Evolutionary conservation across 1,140 invertebrate species (phyloP).

Genomic region (Drosophila hydei): DNA sequence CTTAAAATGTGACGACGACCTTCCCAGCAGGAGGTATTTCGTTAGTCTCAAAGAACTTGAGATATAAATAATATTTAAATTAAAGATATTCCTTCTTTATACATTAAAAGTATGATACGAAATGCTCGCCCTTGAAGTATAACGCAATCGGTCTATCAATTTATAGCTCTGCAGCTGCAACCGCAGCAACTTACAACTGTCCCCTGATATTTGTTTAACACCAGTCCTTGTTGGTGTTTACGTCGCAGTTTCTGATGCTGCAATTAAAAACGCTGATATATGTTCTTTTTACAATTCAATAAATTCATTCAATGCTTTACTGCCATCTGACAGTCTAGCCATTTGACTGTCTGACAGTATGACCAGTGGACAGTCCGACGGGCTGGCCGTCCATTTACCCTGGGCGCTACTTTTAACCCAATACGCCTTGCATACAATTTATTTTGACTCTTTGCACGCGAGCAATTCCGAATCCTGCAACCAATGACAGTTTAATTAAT

Average conservation of each 20-base stretch:
- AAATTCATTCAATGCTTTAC: conserved; percentile 77
- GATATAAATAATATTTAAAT: too few relatives aligned
- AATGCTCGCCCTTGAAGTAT: neutral
- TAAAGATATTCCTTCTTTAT: too few relatives aligned
- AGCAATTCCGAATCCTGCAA: conserved; percentile 76
- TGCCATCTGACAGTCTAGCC: conserved; percentile 38
- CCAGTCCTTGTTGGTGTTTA: conserved; percentile 29
- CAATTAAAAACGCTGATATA: conserved; percentile 82
- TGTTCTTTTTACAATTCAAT: conserved; percentile 82
- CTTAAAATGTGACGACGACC: neutral
- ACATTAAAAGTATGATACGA: too few relatives aligned
- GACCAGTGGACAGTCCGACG: neutral
- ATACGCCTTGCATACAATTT: conserved; percentile 43
- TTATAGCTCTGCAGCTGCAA: conserved; percentile 39
- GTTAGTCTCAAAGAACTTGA: too few relatives aligned
- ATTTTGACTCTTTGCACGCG: conserved; percentile 72
- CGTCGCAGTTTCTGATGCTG: conserved; percentile 51
- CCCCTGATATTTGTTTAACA: conserved; percentile 64
- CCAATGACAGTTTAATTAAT: conserved; percentile 82
- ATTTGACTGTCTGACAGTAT: neutral
- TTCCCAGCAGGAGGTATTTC: neutral
- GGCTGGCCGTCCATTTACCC: conserved; percentile 19
- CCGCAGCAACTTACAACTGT: conserved; percentile 50
- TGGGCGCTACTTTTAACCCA: conserved; percentile 58
- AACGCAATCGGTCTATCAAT: conserved; percentile 51